Evolutionary conservation across 53 echinoderm and acorn worm genomes (phyloP).

Genomic region (Crossaster papposus): DNA sequence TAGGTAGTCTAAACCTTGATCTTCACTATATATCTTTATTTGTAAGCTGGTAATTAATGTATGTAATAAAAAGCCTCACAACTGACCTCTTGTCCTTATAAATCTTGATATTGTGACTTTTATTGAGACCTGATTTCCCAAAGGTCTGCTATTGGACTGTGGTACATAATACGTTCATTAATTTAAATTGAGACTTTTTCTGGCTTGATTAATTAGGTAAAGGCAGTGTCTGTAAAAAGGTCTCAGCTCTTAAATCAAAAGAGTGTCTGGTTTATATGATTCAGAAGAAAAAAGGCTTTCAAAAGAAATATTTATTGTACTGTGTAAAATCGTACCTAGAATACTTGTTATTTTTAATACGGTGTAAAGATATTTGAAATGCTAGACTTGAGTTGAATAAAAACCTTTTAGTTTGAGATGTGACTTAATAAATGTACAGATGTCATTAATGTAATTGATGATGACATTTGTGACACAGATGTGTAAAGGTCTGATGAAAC

Average conservation of each 20-base stretch:
- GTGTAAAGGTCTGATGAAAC: constrained; percentile 93
- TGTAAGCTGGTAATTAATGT: too few relatives aligned
- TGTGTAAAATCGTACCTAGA: too few relatives aligned
- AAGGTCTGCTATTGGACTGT: neutral
- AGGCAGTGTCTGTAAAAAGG: too few relatives aligned
- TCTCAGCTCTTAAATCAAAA: too few relatives aligned
- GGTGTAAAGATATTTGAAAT: neutral
- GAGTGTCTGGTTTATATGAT: too few relatives aligned
- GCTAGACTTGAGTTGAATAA: neutral
- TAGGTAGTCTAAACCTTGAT: too few relatives aligned
- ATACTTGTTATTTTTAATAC: too few relatives aligned
- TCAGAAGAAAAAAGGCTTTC: too few relatives aligned
- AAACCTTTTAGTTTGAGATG: neutral
- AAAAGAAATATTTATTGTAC: too few relatives aligned
- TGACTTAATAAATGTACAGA: neutral
- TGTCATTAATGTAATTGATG: neutral
- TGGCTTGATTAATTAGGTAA: neutral
- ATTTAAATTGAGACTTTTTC: too few relatives aligned
- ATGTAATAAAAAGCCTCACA: neutral
- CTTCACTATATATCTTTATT: too few relatives aligned
- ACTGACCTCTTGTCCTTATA: neutral
- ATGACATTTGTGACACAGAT: constrained; percentile 53
- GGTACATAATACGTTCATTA: too few relatives aligned
- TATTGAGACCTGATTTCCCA: neutral
- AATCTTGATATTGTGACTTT: neutral